Evolutionary conservation across 2,888 invertebrate genomes (phyloP), one percentile per base, ranked within the genome.

Genomic region (Thecophora atra): DNA sequence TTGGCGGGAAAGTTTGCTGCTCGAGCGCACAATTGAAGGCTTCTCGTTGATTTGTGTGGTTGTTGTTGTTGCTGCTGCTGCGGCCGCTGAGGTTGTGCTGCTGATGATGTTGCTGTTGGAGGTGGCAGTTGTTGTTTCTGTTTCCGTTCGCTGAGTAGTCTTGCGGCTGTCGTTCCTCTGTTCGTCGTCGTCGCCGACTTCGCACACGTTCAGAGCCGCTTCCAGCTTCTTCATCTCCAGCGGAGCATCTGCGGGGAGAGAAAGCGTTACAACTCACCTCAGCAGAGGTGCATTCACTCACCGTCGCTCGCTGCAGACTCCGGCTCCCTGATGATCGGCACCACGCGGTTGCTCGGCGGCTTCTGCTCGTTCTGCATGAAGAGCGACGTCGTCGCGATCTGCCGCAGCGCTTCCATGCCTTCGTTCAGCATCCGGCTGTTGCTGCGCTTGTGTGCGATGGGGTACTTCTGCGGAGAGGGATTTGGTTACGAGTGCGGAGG

Each of bases 331-430:
- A 87, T 86, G 70, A 86, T 85, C 79, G 87, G 84, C 79, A 84
- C 84, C 73, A 84, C 82, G 21, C 85, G 82, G 81, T 84, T 84
- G 73, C 81, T 81, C 73, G 83, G 79, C 72, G 82, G 79, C 74
- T 85, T 86, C 77, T 87, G 87, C 75, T 88, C 88, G 78, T 87
- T 87, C 77, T 88, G 87, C 81, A 88, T 83, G 79, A 88, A 88
- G 75, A 87, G 78, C 65, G 87, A 87, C 60, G 88, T 88, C 56
- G 87, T 86, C 60, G 88, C 87, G 52, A 88, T 85, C 77, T 87
- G 87, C 30, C 87, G 83, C 44, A 87, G 78, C 71, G 87, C 86
- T 80, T 87, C 87, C 83, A 87, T 86, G 44, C 87, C 86, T 78
- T 87, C 87, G 74, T 86, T 87, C 8, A 86, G 80, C 86, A 85